Evolutionary conservation across 1,140 invertebrate genomes (phyloP).

Genomic region (Drosophila novamexicana): DNA sequence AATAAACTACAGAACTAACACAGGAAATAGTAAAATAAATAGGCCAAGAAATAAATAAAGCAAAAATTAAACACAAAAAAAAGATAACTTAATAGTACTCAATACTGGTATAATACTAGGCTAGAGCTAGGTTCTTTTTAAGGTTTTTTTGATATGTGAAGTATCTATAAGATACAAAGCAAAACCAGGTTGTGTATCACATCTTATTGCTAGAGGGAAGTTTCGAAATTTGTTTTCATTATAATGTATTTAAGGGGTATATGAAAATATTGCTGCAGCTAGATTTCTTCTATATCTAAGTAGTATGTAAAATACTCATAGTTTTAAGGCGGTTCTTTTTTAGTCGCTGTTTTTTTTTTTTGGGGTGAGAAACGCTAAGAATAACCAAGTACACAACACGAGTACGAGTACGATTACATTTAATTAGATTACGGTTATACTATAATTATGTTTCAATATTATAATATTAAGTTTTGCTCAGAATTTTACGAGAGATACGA

Average conservation of each 20-base stretch:
- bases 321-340: conserved; percentile 23
- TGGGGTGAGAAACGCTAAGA: conserved; percentile 69
- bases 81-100: conserved; percentile 15
- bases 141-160: conserved; percentile 36
- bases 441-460: conserved; percentile 55
- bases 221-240: conserved; percentile 12
- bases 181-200: conserved; percentile 20
- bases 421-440: conserved; percentile 57
- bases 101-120: conserved; percentile 41
- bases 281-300: conserved; percentile 19
- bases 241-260: conserved; percentile 17
- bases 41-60: conserved; percentile 58
- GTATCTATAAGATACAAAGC: conserved; percentile 40
- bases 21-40: conserved; percentile 14
- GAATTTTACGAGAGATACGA: conserved; percentile 74
- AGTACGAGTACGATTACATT: conserved; percentile 61
- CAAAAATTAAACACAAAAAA: conserved; percentile 56
- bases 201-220: conserved; percentile 58
- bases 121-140: conserved; percentile 27
- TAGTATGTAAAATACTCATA: conserved; percentile 16
- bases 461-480: conserved; percentile 70
- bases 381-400: conserved; percentile 68
- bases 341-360: conserved; percentile 41
- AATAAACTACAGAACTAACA: conserved; percentile 20
- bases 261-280: conserved; percentile 28